These are phyloP conservation scores for Galleria mellonella DNA, from an alignment of 1,140 invertebrate genomes.

Conservation along the genomic window DNA sequence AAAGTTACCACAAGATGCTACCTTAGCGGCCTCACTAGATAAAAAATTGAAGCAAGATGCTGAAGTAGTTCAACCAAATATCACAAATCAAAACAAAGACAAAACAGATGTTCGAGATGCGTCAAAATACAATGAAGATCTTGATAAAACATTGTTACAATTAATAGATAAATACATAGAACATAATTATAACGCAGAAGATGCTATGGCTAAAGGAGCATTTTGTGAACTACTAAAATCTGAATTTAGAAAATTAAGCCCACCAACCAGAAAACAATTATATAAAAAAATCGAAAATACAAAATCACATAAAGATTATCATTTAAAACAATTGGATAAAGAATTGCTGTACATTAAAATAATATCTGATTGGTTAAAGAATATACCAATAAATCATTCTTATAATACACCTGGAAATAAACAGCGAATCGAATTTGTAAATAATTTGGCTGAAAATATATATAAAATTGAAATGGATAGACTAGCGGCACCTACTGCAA, in stretches of 20 bases:
- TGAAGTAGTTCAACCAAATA: background rate
- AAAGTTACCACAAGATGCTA: slow-evolving; percentile 13
- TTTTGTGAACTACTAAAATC: slow-evolving; percentile 23
- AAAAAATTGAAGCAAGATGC: slow-evolving; percentile 2
- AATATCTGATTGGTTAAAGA: slow-evolving; percentile 32
- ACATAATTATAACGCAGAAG: slow-evolving; percentile 24
- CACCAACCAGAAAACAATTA: slow-evolving; percentile 16
- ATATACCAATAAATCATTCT: slow-evolving; percentile 24
- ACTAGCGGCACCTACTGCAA: slow-evolving; percentile 7
- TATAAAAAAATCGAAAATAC: slow-evolving; percentile 14
- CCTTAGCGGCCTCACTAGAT: slow-evolving; percentile 2
- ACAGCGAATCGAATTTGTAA: slow-evolving; percentile 21
- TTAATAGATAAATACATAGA: slow-evolving; percentile 31
- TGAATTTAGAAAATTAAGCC: slow-evolving; percentile 24
- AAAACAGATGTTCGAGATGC: background rate
- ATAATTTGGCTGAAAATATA: slow-evolving; percentile 27
- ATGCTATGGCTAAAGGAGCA: slow-evolving; percentile 17
- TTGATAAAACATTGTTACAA: slow-evolving; percentile 21
- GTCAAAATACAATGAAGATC: background rate
- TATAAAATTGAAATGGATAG: slow-evolving; percentile 21
- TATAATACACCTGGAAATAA: slow-evolving; percentile 17
- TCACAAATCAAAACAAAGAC: background rate
- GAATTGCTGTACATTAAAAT: slow-evolving; percentile 32
- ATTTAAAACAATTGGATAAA: slow-evolving; percentile 15
- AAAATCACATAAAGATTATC: slow-evolving; percentile 5